phyloP scores from a whole-genome alignment of 2,888 invertebrate species.

The Plemyria rubiginata region DNA sequence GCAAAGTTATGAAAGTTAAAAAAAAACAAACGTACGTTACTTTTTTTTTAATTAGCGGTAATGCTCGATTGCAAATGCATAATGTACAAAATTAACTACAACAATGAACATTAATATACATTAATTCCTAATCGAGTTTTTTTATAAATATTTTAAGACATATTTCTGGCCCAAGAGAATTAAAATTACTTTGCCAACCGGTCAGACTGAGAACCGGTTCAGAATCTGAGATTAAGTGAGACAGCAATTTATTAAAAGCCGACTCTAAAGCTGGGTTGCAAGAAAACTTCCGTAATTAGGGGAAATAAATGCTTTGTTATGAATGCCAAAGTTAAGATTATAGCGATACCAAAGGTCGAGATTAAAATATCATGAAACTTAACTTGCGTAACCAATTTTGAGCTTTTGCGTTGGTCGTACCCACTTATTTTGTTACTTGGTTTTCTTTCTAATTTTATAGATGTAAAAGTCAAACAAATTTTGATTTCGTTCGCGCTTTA shows the following conservation, averaged over 20 bases:
- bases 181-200: conserved; percentile 18
- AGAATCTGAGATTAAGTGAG: conserved; percentile 22
- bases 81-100: no score
- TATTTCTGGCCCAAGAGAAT: neutral
- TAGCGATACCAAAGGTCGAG: conserved; percentile 8
- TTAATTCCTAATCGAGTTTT: neutral
- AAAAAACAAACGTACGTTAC: no score
- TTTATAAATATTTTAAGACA: neutral
- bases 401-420: no score
- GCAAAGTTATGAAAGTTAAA: no score
- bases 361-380: conserved; percentile 5
- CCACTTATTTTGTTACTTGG: no score
- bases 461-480: no score
- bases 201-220: conserved; percentile 30
- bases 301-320: conserved; percentile 31
- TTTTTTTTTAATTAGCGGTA: no score
- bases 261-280: conserved; percentile 30
- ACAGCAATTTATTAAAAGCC: conserved; percentile 33
- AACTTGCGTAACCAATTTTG: neutral
- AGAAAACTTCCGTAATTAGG: conserved; percentile 33
- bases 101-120: no score
- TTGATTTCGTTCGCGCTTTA: no score
- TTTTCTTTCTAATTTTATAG: no score
- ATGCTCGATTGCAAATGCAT: no score
- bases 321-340: conserved; percentile 26